A percentile compares a stretch with the other conserved stretches of the same genome.
Evolutionary conservation across 2,113 vertebrate species (phyloP).

Genomic region (Brachyhypopomus occidentalis): DNA sequence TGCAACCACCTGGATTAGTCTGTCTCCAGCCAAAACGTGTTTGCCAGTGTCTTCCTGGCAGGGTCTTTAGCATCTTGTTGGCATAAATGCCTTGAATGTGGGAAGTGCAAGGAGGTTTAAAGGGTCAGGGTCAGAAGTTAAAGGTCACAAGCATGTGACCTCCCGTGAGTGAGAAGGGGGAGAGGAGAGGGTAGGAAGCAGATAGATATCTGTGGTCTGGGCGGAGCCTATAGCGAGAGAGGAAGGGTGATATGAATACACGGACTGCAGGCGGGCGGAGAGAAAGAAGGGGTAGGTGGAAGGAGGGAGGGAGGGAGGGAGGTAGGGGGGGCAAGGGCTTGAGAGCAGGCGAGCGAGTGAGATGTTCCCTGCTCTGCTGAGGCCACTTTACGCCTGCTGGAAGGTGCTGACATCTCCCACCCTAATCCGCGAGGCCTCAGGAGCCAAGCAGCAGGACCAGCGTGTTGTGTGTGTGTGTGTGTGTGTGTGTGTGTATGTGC

Average conservation of each 20-base stretch:
- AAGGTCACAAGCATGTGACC: not conserved
- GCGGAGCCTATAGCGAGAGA: too few species aligned
- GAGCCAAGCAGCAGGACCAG: conserved; percentile 61
- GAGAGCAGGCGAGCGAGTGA: conserved; percentile 30
- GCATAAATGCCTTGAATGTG: not conserved
- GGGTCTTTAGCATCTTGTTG: not conserved
- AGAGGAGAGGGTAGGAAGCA: not conserved
- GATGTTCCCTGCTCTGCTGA: conserved; percentile 68
- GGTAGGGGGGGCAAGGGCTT: not conserved
- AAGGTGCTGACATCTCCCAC: conserved; percentile 70
- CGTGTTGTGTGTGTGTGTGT: conserved; percentile 23
- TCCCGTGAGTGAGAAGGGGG: not conserved
- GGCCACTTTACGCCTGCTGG: conserved; percentile 70
- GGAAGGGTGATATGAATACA: too few species aligned
- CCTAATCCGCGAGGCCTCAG: conserved; percentile 63
- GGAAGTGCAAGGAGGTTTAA: not conserved
- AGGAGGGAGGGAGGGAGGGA: not conserved
- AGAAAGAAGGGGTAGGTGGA: too few species aligned
- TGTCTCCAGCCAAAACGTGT: not conserved
- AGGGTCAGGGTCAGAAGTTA: too few species aligned
- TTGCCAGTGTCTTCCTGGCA: too few species aligned
- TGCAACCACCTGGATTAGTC: conserved; percentile 7
- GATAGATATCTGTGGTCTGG: too few species aligned
- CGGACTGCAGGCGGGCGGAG: too few species aligned
- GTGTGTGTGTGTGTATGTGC: conserved; percentile 18